phyloP scores from a whole-genome alignment of 2,797 vertebrate species.

The Onychomys torridus region DNA sequence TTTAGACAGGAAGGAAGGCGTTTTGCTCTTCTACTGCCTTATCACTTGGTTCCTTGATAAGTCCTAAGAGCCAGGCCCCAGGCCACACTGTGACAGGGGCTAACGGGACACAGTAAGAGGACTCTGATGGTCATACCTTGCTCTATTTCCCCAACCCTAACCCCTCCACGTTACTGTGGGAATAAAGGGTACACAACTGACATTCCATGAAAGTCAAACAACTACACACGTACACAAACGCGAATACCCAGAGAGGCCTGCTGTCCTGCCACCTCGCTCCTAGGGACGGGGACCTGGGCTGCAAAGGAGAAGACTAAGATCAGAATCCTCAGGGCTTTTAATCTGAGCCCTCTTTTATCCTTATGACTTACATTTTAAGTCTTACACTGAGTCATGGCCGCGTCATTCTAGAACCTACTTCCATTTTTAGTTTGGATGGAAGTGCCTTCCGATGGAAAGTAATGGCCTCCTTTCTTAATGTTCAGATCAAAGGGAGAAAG shows the following conservation, averaged over 20 bases:
- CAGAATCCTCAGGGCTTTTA: background rate
- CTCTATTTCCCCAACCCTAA: background rate
- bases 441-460: background rate
- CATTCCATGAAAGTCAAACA: background rate
- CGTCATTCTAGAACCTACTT: background rate
- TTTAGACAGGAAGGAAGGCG: background rate
- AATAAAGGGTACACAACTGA: background rate
- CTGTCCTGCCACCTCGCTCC: background rate
- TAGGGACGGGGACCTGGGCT: background rate
- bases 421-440: conserved; percentile 10
- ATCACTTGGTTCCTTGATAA: background rate
- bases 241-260: background rate
- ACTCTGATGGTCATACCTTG: background rate
- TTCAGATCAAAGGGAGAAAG: background rate
- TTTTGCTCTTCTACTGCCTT: background rate
- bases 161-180: background rate
- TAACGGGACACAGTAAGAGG: background rate
- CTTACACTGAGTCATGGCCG: background rate
- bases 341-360: background rate
- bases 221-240: background rate
- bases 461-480: conserved; percentile 1
- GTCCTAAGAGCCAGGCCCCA: background rate
- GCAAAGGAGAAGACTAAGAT: background rate
- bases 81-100: background rate
- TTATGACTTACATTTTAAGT: background rate